These are phyloP conservation scores for Batillaria attramentaria DNA, from an alignment of 1,140 invertebrate species.

Conservation along the genomic window DNA sequence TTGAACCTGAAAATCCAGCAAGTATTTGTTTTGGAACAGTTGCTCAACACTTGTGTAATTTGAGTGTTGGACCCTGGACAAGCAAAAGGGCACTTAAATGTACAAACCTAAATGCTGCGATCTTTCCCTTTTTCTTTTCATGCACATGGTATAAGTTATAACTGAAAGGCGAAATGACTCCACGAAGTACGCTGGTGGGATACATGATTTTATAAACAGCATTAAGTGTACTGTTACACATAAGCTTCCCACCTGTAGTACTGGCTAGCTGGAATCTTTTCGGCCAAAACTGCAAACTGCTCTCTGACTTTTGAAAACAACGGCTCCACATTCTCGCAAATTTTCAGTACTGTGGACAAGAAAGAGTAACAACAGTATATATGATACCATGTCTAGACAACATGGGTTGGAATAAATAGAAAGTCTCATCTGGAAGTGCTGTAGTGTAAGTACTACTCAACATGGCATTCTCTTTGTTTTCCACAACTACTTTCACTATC, in stretches of 20 bases:
- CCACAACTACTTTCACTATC: not conserved
- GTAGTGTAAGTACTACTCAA: not conserved
- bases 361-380: conserved; percentile 18
- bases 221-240: not conserved
- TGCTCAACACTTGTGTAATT: not conserved
- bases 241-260: conserved; percentile 77
- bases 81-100: no score
- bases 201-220: not conserved
- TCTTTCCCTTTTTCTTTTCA: not conserved
- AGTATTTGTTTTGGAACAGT: not conserved
- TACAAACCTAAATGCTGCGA: not conserved
- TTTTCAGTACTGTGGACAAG: conserved; percentile 73
- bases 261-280: conserved; percentile 78
- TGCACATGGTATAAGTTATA: not conserved
- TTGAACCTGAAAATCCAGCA: conserved; percentile 76
- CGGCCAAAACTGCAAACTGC: conserved; percentile 76
- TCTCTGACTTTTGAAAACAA: conserved; percentile 76
- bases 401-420: not conserved
- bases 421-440: not conserved
- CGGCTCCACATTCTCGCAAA: conserved; percentile 76
- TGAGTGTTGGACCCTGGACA: not conserved
- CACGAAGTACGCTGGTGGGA: not conserved
- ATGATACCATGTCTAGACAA: not conserved
- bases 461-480: not conserved
- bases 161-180: not conserved